Evolutionary conservation across 2,888 invertebrate genomes (phyloP).

Genomic region (Barypeithes pellucidus): DNA sequence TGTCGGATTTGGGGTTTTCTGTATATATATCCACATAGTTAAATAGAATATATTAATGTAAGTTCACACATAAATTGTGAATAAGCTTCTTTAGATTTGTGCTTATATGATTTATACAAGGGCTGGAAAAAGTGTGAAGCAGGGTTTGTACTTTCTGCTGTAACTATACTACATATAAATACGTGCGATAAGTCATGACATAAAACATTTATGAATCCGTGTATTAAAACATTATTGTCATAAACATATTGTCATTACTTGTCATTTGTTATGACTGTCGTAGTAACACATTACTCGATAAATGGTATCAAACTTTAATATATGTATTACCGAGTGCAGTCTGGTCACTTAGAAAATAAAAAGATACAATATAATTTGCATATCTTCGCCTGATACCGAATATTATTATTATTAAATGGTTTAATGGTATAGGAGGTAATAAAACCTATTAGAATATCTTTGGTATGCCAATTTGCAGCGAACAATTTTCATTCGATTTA

Average conservation of each 20-base stretch:
- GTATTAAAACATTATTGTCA: too few relatives aligned
- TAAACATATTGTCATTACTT: too few relatives aligned
- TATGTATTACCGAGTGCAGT: too few relatives aligned
- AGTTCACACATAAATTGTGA: constrained; percentile 19
- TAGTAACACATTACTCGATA: too few relatives aligned
- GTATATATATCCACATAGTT: constrained; percentile 11
- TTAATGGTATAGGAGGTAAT: not conserved
- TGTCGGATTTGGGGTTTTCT: constrained; percentile 19
- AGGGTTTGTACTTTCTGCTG: too few relatives aligned
- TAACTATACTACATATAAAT: too few relatives aligned
- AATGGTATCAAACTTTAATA: too few relatives aligned
- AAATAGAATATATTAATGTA: constrained; percentile 21
- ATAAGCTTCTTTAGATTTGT: constrained; percentile 16
- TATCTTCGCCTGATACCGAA: not conserved
- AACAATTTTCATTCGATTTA: constrained; percentile 4
- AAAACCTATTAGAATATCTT: constrained; percentile 4
- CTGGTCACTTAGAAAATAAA: too few relatives aligned
- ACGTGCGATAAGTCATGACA: too few relatives aligned
- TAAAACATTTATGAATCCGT: too few relatives aligned
- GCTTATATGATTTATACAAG: constrained; percentile 18
- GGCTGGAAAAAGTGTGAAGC: not conserved
- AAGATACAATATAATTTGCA: not conserved
- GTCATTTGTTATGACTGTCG: too few relatives aligned
- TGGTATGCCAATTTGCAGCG: not conserved
- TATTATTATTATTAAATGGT: constrained; percentile 6